Evolutionary conservation across 1,140 invertebrate species (phyloP).

Genomic region (Drosophila kanapiae): DNA sequence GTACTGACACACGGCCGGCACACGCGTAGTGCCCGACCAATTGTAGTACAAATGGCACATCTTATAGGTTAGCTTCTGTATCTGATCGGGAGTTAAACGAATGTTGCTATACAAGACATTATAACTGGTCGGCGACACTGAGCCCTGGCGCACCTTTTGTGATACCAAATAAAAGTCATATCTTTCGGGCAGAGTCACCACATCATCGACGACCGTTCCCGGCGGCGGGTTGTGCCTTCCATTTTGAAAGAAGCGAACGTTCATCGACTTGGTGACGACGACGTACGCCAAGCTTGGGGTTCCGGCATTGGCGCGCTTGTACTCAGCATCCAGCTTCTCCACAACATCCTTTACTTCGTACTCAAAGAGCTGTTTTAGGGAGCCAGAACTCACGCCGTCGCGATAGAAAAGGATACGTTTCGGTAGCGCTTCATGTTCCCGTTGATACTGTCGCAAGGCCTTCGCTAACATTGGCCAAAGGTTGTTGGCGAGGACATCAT

Average conservation of each 20-base stretch:
- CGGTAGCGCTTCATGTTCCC: conserved; percentile 85
- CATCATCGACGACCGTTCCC: conserved; percentile 94
- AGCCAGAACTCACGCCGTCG: conserved; percentile 94
- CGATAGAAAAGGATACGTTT: conserved; percentile 90
- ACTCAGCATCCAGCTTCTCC: conserved; percentile 86
- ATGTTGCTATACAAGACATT: conserved; percentile 90
- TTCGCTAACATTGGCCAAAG: conserved; percentile 88
- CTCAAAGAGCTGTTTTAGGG: conserved; percentile 88
- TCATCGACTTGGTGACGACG: conserved; percentile 90
- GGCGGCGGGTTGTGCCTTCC: conserved; percentile 87
- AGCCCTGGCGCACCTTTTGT: conserved; percentile 92
- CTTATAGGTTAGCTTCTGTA: conserved; percentile 93
- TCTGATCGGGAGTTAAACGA: conserved; percentile 88
- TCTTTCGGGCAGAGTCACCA: conserved; percentile 92
- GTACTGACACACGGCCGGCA: conserved; percentile 95
- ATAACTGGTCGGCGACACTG: conserved; percentile 93
- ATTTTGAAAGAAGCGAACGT: conserved; percentile 88
- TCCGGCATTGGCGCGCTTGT: conserved; percentile 81
- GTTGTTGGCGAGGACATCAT: conserved; percentile 90
- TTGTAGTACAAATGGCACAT: conserved; percentile 94
- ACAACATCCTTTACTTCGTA: conserved; percentile 86
- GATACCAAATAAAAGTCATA: conserved; percentile 94
- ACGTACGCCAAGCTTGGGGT: conserved; percentile 89
- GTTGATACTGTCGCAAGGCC: conserved; percentile 87
- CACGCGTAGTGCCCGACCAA: conserved; percentile 92